These are phyloP conservation scores for Meles meles DNA, from an alignment of 2,113 vertebrate genomes.

Conservation along the genomic window DNA sequence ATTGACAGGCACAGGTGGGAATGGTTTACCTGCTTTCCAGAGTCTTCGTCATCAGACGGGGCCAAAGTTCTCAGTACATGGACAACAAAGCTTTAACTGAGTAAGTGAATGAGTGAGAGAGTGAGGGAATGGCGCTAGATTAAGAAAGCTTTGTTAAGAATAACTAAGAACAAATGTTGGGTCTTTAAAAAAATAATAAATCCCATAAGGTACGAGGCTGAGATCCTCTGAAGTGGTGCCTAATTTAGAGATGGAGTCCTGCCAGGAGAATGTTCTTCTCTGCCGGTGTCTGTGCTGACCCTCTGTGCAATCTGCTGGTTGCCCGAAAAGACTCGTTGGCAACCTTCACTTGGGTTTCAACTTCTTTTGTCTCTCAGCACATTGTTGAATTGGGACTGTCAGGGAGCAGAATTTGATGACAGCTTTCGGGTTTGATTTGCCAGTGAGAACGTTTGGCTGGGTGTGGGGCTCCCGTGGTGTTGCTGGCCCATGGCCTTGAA, in stretches of 20 bases:
- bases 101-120: background rate
- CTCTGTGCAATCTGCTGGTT: conserved; percentile 29
- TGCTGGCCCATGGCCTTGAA: conserved; percentile 35
- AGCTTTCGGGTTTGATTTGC: conserved; percentile 48
- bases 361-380: conserved; percentile 9
- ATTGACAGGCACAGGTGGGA: background rate
- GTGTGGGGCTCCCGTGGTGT: background rate
- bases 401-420: conserved; percentile 54
- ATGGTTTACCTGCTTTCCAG: background rate
- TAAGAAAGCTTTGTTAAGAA: background rate
- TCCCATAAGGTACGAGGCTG: background rate
- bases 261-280: background rate
- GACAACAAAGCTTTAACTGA: background rate
- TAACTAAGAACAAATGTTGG: conserved; percentile 51
- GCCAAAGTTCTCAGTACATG: background rate
- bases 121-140: background rate
- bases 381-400: background rate
- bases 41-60: background rate
- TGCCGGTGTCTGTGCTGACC: background rate
- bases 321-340: background rate
- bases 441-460: conserved; percentile 23
- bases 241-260: background rate
- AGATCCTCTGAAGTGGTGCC: background rate
- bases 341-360: background rate
- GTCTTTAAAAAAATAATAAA: background rate